These are phyloP conservation scores for Ochotona princeps DNA, from an alignment of 2,113 vertebrate species.

Conservation along the genomic window DNA sequence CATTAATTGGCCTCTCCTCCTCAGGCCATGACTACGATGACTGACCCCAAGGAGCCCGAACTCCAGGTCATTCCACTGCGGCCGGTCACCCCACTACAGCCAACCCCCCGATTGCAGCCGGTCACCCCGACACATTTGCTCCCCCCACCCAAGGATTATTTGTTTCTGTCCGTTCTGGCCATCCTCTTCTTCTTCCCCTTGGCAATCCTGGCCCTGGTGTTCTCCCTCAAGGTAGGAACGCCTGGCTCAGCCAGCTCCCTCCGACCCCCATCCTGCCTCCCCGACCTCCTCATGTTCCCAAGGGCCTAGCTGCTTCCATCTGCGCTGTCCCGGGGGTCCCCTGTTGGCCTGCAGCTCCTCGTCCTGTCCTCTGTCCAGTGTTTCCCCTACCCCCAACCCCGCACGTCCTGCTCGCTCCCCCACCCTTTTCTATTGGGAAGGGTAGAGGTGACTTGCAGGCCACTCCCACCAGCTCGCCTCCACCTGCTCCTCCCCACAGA, in stretches of 20 bases:
- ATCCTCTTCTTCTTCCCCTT: conserved; percentile 34
- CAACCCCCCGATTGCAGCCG: accelerated
- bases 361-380: background rate
- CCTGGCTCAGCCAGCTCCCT: no score
- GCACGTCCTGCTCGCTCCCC: no score
- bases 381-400: background rate
- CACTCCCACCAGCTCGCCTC: background rate
- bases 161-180: background rate
- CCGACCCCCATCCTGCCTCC: no score
- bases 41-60: background rate
- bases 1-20: background rate
- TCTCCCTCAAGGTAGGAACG: conserved; percentile 56
- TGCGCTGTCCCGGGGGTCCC: no score
- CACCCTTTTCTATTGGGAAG: no score
- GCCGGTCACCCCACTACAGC: background rate
- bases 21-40: background rate
- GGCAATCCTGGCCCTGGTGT: background rate
- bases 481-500: background rate
- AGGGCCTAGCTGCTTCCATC: no score
- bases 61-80: background rate
- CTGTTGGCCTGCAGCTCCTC: no score
- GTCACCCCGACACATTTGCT: background rate
- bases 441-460: background rate
- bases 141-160: background rate
- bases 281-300: no score